A percentile compares a stretch with the other conserved stretches of the same genome.
Evolutionary conservation across 2,113 vertebrate genomes (phyloP).

Genomic region (Hyperoodon ampullatus): DNA sequence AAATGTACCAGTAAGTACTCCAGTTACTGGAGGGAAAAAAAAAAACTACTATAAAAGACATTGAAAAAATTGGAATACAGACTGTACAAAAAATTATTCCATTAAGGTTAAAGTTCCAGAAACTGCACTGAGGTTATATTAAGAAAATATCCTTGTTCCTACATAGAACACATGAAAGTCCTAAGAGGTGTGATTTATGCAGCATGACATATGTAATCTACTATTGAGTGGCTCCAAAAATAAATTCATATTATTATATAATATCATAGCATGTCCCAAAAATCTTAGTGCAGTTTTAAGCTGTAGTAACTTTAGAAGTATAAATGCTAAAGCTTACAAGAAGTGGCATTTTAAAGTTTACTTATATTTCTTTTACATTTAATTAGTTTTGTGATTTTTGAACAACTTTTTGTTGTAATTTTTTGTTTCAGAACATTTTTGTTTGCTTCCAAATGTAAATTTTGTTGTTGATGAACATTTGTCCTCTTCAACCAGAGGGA

Average conservation of each 20-base stretch:
- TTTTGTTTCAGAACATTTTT: not conserved
- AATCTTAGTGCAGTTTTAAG: not conserved
- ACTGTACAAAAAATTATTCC: not conserved
- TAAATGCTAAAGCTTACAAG: not conserved
- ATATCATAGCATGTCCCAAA: not conserved
- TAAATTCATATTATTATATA: not conserved
- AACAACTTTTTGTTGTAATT: not conserved
- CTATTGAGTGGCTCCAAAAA: not conserved
- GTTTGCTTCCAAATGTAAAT: not conserved
- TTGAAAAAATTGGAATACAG: not conserved
- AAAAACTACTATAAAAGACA: not conserved
- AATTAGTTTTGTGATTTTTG: not conserved
- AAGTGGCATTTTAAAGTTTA: not conserved
- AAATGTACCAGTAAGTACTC: not conserved
- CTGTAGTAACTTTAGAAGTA: not conserved
- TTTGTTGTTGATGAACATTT: not conserved
- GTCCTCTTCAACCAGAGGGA: not conserved
- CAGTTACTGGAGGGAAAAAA: not conserved
- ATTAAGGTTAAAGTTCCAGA: not conserved
- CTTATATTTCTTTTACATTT: slow-evolving; percentile 19
- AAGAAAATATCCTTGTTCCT: not conserved
- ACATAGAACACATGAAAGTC: not conserved
- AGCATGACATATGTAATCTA: not conserved
- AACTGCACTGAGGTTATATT: not conserved
- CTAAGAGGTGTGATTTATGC: not conserved